Percentiles rank a stretch among this genome's conserved stretches.
Conservation (phyloP, 2,113 vertebrate species). For the Pollachius pollachius region DNA sequence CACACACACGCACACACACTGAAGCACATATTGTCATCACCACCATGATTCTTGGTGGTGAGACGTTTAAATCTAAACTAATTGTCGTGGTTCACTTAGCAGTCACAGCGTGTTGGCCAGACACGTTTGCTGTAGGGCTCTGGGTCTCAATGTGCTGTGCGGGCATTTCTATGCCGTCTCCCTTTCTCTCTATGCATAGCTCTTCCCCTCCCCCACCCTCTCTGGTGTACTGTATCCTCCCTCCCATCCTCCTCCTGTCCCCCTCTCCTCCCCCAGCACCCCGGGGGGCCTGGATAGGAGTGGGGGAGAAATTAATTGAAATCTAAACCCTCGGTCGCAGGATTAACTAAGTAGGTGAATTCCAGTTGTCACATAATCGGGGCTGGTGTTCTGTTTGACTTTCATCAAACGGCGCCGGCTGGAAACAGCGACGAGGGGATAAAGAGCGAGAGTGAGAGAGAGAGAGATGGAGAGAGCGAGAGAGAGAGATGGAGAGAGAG, state of each 20-base stretch:
- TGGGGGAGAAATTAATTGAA: constrained; percentile 73
- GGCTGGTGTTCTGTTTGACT: constrained; percentile 71
- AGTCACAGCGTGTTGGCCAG: neutral
- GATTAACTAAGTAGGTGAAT: constrained; percentile 76
- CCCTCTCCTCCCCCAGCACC: constrained; percentile 20
- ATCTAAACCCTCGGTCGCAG: constrained; percentile 65
- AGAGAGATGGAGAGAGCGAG: constrained; percentile 47
- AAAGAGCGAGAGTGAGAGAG: constrained; percentile 34
- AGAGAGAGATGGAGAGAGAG: constrained; percentile 46
- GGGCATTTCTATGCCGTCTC: constrained; percentile 52
- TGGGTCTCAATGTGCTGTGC: constrained; percentile 61
- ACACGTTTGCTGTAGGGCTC: neutral
- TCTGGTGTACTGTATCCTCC: constrained; percentile 60
- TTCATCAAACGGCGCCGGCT: constrained; percentile 69
- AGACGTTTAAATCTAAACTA: no score
- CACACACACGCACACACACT: constrained; percentile 17
- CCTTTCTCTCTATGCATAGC: constrained; percentile 42
- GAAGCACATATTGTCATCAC: constrained; percentile 5
- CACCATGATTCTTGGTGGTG: neutral
- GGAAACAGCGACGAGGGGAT: constrained; percentile 63
- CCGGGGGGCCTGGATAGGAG: constrained; percentile 48
- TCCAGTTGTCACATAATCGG: constrained; percentile 72
- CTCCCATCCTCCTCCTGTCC: no score
- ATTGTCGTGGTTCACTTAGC: neutral
- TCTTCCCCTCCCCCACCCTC: constrained; percentile 46